Conservation (phyloP, 1,140 invertebrate genomes). For the Panonychus citri region DNA sequence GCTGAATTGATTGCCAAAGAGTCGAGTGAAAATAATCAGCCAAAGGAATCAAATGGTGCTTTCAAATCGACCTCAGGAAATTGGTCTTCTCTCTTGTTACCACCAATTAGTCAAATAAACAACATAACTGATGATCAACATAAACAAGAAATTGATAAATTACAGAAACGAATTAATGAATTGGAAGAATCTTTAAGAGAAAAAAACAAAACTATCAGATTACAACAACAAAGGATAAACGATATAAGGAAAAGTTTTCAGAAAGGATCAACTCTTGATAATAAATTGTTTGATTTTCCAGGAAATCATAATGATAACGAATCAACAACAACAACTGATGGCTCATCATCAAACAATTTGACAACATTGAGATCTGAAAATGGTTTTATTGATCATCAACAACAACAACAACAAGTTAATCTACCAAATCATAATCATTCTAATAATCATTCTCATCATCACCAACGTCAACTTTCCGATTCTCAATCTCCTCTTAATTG, state of each 20-base stretch:
- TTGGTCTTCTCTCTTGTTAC: no score
- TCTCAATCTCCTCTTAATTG: no score
- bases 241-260: conserved; percentile 1
- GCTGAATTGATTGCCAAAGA: no score
- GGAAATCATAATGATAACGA: background rate
- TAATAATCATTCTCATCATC: no score
- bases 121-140: no score
- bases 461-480: background rate
- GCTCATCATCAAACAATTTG: background rate
- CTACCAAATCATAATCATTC: no score
- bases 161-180: background rate
- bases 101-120: no score
- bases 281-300: background rate
- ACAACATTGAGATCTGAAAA: background rate
- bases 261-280: background rate
- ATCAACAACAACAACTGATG: background rate
- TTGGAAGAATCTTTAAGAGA: background rate
- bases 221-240: background rate
- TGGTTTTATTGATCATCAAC: background rate
- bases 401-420: background rate
- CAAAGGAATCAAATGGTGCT: no score
- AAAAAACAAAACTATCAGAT: background rate
- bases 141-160: background rate
- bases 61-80: no score
- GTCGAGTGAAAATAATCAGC: no score